Evolutionary conservation across 2,888 invertebrate species (phyloP), one percentile per base, ranked within the genome.

Genomic region (Shargacucullia verbasci): DNA sequence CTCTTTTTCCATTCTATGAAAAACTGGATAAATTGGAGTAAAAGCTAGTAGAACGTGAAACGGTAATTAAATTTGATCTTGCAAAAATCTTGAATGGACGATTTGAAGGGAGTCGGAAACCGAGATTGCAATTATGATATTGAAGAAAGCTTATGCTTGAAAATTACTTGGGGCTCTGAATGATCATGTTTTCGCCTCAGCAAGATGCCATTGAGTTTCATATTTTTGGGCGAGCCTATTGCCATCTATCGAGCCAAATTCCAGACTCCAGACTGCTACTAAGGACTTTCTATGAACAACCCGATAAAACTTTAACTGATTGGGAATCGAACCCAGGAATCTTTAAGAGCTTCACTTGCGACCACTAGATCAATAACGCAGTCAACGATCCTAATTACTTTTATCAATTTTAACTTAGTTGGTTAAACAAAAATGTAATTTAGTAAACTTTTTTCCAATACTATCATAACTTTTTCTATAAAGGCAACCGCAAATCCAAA

Each of bases 31-130:
- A 62, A 66, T 61, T 71, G 14, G 58, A 57, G 57, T 59, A 52
- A 67, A 61, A 64, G 31, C 48, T 44, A 50, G 47, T 43, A 10
- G 34, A 50, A 66, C 59, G 59, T 65, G 35, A 64, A 63, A 58
- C 46, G 60, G 46, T 65, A 72, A 75, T 75, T 71, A 69, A 68
- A 75, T 75, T 73, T 62, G 69, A 64, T 73, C 56, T 69, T 45
- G 60, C 40, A 56, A 65, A 59, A 71, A 75, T 56, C 34, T 35
- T 38, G 33, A 39, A 38, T 44, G 39, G 35, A 49, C 33, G 49
- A 59, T 58, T 68, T 69, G 57, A 60, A 59, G 41, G 13, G 59
- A 71, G 44, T 59, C 27, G 38, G 55, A 48, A 63, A 74, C 54
- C 37, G 29, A 66, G 67, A 62, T 70, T 37, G 58, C 53, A 60